Percentiles rank a stretch among this genome's conserved stretches.
phyloP scores from a whole-genome alignment of 2,888 invertebrate species.

The Diarsia dahlii region DNA sequence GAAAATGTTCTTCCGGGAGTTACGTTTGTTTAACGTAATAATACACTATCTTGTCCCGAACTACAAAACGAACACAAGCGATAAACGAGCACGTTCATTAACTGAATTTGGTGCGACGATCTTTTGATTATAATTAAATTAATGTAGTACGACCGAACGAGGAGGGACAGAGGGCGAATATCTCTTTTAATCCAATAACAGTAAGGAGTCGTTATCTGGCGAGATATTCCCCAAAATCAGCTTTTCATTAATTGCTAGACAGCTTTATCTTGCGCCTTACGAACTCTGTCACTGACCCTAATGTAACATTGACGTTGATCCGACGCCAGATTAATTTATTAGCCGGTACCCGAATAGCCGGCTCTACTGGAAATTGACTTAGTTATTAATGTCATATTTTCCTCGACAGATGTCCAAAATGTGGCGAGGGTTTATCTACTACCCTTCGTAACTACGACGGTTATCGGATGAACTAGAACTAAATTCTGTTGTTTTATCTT shows the following conservation, averaged over 20 bases:
- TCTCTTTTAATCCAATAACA: conserved; percentile 80
- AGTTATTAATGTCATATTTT: conserved; percentile 84
- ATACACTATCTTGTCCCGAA: conserved; percentile 41
- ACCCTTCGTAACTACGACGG: conserved; percentile 67
- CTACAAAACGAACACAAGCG: conserved; percentile 29
- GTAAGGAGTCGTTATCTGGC: conserved; percentile 76
- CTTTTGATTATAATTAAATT: conserved; percentile 75
- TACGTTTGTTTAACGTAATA: conserved; percentile 35
- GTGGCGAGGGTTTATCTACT: conserved; percentile 71
- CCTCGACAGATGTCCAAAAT: conserved; percentile 75
- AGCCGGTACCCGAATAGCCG: conserved; percentile 74
- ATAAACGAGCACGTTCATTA: conserved; percentile 33
- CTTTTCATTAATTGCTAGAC: conserved; percentile 86
- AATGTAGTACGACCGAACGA: conserved; percentile 74
- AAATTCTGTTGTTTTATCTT: conserved; percentile 29
- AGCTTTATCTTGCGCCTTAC: conserved; percentile 78
- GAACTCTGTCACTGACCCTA: conserved; percentile 79
- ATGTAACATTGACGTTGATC: conserved; percentile 84
- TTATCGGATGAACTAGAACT: conserved; percentile 62
- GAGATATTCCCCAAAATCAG: conserved; percentile 83
- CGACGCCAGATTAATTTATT: conserved; percentile 87
- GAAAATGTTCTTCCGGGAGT: conserved; percentile 39
- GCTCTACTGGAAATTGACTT: conserved; percentile 80
- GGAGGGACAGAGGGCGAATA: conserved; percentile 71
- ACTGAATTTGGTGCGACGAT: conserved; percentile 39